These are phyloP conservation scores for Ametastegia equiseti DNA, from an alignment of 2,888 invertebrate genomes.

Conservation along the genomic window DNA sequence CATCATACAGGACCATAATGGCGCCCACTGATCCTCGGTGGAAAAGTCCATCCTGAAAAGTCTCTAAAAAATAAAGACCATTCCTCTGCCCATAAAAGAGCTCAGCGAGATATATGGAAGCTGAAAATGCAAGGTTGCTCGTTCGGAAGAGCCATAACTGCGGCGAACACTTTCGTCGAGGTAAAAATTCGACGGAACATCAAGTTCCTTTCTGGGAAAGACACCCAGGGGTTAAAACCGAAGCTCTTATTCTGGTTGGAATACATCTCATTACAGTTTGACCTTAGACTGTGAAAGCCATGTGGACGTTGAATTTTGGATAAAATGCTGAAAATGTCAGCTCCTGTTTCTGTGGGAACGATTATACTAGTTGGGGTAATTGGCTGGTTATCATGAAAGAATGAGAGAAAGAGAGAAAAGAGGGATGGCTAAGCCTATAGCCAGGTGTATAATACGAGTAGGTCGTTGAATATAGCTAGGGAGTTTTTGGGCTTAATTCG, in stretches of 20 bases:
- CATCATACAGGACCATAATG: not conserved
- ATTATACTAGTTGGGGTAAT: not conserved
- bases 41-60: not conserved
- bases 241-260: not conserved
- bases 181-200: not conserved
- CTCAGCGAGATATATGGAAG: not conserved
- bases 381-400: not conserved
- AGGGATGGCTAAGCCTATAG: not conserved
- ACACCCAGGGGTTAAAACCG: not conserved
- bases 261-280: too few species aligned
- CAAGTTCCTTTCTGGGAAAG: not conserved
- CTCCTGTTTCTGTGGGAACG: not conserved
- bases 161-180: not conserved
- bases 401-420: too few species aligned
- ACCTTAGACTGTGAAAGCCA: not conserved
- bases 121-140: not conserved
- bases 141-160: not conserved
- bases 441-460: not conserved
- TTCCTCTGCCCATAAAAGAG: not conserved
- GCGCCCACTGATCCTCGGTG: not conserved
- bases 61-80: not conserved
- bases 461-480: not conserved
- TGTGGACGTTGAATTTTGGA: too few species aligned
- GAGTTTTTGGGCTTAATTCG: slow-evolving; percentile 17
- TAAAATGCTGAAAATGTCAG: not conserved